A percentile compares a stretch with the other conserved stretches of the same genome.
Conservation (phyloP, 2,888 invertebrate genomes). For the Pyrrhia umbra region DNA sequence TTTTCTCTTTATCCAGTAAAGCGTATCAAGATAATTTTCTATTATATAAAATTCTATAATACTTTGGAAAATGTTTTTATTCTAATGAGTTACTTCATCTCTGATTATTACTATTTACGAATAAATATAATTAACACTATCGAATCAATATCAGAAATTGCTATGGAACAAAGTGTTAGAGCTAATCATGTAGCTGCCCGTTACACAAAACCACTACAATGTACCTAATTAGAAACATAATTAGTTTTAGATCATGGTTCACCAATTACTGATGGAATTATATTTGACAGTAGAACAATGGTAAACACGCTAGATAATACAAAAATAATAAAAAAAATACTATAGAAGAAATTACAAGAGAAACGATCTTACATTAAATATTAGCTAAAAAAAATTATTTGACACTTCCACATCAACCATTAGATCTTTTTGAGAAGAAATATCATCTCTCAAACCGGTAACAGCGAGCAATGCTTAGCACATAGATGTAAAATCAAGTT, state of each 20-base stretch:
- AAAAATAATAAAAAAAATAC: too few species aligned
- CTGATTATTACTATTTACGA: background rate
- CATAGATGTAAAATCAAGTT: too few species aligned
- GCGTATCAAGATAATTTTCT: background rate
- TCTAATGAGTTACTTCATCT: background rate
- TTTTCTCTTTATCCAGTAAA: background rate
- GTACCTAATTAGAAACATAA: constrained; percentile 40
- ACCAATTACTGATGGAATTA: constrained; percentile 1
- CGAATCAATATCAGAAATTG: constrained; percentile 23
- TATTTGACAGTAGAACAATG: constrained; percentile 8
- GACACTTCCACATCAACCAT: too few species aligned
- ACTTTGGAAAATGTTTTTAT: background rate
- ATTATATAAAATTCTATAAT: background rate
- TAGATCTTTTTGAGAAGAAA: too few species aligned
- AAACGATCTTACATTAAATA: too few species aligned
- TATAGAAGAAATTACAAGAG: too few species aligned
- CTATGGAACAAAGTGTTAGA: constrained; percentile 13
- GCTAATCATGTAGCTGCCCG: constrained; percentile 33
- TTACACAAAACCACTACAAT: constrained; percentile 24
- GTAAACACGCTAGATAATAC: background rate
- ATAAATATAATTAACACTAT: constrained; percentile 2
- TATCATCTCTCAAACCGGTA: too few species aligned
- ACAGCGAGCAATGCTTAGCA: too few species aligned
- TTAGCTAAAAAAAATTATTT: too few species aligned
- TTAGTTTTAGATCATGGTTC: constrained; percentile 29